Conservation (phyloP, 2,888 invertebrate genomes). For the Synanthedon formicaeformis region DNA sequence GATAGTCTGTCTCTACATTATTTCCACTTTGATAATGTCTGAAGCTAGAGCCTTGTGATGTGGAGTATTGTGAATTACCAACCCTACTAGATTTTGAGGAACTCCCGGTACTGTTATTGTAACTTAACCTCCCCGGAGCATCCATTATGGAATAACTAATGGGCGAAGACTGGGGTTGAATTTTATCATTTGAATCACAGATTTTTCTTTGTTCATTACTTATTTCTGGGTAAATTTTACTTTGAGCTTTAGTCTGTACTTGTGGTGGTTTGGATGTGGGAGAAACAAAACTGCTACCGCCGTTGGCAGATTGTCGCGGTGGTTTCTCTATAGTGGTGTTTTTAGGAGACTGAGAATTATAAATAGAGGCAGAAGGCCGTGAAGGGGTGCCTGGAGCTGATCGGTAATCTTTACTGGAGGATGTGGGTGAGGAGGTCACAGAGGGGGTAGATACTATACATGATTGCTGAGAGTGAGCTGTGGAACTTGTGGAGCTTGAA, state of each 20-base stretch:
- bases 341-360: constrained; percentile 56
- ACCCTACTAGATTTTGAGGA: constrained; percentile 63
- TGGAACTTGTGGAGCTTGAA: constrained; percentile 70
- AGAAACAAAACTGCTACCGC: constrained; percentile 64
- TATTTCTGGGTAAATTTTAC: constrained; percentile 82
- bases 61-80: constrained; percentile 63
- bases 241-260: constrained; percentile 82
- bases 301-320: constrained; percentile 36
- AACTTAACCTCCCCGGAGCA: constrained; percentile 74
- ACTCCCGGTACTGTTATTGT: constrained; percentile 63
- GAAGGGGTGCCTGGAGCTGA: constrained; percentile 66
- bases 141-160: constrained; percentile 84
- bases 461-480: constrained; percentile 75
- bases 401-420: constrained; percentile 74
- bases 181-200: constrained; percentile 67
- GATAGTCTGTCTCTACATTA: constrained; percentile 72
- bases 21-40: constrained; percentile 75
- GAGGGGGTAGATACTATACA: constrained; percentile 79
- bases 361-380: constrained; percentile 54
- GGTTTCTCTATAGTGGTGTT: constrained; percentile 46
- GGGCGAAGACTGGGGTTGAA: constrained; percentile 75
- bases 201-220: constrained; percentile 62
- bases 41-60: constrained; percentile 66
- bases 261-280: constrained; percentile 64
- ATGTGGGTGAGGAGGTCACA: constrained; percentile 60